These are phyloP conservation scores for Brachypteracias leptosomus DNA, from an alignment of 2,113 vertebrate genomes.

Conservation along the genomic window DNA sequence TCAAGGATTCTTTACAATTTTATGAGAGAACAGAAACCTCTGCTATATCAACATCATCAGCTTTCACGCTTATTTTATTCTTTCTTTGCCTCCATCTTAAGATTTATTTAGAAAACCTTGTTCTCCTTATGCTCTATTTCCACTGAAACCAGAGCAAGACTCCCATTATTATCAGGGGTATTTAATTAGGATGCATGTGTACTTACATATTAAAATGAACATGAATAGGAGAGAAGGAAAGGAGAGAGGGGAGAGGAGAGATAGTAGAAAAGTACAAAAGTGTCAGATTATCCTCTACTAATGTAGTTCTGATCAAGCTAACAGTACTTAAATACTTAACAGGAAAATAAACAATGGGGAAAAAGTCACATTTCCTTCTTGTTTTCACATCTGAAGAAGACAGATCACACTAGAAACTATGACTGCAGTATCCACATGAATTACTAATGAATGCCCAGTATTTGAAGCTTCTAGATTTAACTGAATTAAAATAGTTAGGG, in stretches of 20 bases:
- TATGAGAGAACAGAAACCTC: background rate
- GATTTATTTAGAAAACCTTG: background rate
- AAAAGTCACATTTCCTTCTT: background rate
- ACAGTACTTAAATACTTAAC: background rate
- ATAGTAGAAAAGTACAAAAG: background rate
- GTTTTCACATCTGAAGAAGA: background rate
- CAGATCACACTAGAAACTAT: background rate
- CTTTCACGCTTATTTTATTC: background rate
- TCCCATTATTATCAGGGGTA: background rate
- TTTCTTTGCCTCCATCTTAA: background rate
- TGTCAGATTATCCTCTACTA: background rate
- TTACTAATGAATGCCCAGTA: background rate
- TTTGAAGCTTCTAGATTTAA: background rate
- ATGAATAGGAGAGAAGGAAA: too few relatives aligned
- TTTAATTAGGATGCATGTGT: background rate
- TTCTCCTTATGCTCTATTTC: background rate
- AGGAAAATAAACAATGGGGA: background rate
- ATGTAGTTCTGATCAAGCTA: background rate
- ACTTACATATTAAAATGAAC: background rate
- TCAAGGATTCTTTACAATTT: background rate
- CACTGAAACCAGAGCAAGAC: background rate
- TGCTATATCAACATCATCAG: background rate
- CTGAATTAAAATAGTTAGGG: background rate
- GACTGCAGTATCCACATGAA: background rate
- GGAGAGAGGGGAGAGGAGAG: too few relatives aligned